Percentiles rank a stretch among this genome's conserved stretches.
These are phyloP conservation scores for Orchesellides sinensis DNA, from an alignment of 2,888 invertebrate genomes.

Conservation along the genomic window DNA sequence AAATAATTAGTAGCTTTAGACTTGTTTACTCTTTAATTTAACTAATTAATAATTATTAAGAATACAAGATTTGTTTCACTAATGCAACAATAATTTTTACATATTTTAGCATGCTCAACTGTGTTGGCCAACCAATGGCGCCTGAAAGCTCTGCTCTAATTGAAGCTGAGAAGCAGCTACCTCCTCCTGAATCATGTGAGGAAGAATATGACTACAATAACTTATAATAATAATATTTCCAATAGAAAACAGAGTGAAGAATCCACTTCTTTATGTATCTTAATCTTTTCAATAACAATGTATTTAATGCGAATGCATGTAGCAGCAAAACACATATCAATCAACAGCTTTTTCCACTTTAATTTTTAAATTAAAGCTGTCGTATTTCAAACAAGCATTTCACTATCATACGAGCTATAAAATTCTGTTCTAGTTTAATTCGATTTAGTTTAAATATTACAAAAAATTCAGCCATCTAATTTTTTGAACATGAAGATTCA, in stretches of 20 bases:
- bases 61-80: neutral
- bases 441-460: too few relatives aligned
- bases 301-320: neutral
- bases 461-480: too few relatives aligned
- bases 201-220: slow-evolving; percentile 76
- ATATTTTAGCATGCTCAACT: slow-evolving; percentile 98
- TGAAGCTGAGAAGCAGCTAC: slow-evolving; percentile 83
- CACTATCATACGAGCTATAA: too few relatives aligned
- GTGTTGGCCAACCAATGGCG: slow-evolving; percentile 94
- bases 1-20: neutral
- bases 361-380: too few relatives aligned
- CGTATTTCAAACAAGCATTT: too few relatives aligned
- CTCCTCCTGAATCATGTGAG: slow-evolving; percentile 90
- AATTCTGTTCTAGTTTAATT: too few relatives aligned
- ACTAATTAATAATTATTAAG: neutral
- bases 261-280: slow-evolving; percentile 2
- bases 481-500: too few relatives aligned
- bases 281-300: neutral
- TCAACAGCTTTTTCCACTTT: too few relatives aligned
- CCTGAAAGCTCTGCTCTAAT: slow-evolving; percentile 85
- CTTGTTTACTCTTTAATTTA: neutral
- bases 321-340: too few relatives aligned
- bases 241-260: neutral
- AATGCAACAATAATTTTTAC: neutral
- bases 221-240: slow-evolving; percentile 62